phyloP scores from a whole-genome alignment of 2,797 vertebrate genomes.

The Chelonia mydas region DNA sequence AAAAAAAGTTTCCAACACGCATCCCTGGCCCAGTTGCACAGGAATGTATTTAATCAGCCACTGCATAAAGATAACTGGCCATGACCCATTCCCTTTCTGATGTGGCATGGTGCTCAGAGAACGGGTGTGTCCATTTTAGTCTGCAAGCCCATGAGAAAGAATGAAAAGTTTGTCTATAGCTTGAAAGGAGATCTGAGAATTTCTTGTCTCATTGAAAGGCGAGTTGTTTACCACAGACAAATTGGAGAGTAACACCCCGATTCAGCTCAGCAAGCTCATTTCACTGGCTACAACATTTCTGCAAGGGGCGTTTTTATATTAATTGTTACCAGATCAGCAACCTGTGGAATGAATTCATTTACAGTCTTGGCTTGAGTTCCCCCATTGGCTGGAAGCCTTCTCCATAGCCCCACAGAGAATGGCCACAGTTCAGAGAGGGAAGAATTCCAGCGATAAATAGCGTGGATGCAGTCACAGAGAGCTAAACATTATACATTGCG shows the following conservation, averaged over 20 bases:
- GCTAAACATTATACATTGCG: neutral
- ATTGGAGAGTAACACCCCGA: fast-evolving
- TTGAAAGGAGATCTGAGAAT: neutral
- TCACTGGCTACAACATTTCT: neutral
- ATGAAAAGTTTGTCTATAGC: neutral
- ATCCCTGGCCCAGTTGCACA: neutral
- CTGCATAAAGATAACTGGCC: neutral
- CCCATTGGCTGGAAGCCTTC: neutral
- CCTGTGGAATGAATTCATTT: slow-evolving; percentile 42
- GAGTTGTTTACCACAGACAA: neutral
- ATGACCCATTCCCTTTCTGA: neutral
- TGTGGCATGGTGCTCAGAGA: fast-evolving
- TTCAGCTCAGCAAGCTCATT: neutral
- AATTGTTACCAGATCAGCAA: slow-evolving; percentile 45
- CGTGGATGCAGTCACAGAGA: neutral
- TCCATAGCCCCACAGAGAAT: neutral
- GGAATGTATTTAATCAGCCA: fast-evolving
- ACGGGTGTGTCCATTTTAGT: neutral
- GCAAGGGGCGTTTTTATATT: neutral
- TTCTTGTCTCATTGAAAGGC: slow-evolving; percentile 13
- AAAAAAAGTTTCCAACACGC: neutral
- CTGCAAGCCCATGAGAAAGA: neutral
- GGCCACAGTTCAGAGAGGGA: neutral
- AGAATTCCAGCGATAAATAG: neutral
- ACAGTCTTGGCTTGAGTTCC: slow-evolving; percentile 16